Base-by-base conservation (phyloP, 2,797 vertebrate species). In the Ficedula albicollis region DNA sequence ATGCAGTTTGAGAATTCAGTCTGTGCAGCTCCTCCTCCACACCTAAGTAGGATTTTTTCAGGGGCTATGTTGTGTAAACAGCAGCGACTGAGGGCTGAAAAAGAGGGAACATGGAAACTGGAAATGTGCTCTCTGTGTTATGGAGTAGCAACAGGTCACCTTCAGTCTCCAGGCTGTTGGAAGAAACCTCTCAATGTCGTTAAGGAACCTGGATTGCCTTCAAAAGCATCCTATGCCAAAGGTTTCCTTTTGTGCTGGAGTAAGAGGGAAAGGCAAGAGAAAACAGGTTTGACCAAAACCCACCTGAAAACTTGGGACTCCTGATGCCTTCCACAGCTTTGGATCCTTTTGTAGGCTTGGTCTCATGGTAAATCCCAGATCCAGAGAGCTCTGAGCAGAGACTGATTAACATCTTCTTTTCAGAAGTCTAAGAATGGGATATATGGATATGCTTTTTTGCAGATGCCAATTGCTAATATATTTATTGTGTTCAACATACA, bases 391-490 rank as follows among this genome's bases (percentile, higher is more conserved):
- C 84, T 82, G 73, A 91, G 82, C 59, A 75, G 62, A 86, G 55
- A 86, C 25, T 89, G 87, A 93, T 94, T 95, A 92, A 38, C 56
- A 83, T 94, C 87, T 93, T 96, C 81, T 92, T 92, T 96, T 94
- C 87, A 95, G 92, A 92, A 95, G 84, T 80, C 80, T 90, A 60
- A 86, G 46, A 88, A 62, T 0, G 8, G 56, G 59, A 59, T 93
- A 81, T 84, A 94, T 56, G 70, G 70, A 63, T 79, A 66, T 90
- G 82, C 85, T 95, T 96, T 90, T 93, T 88, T 88, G 67, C 70
- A 95, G 91, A 94, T 84, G 91, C 80, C 91, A 93, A 91, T 66
- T 79, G 41, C 74, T 94, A 95, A 95, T 90, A 64, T 87, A 90
- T 93, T 77, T 70, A 88, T 95, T 88, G 80, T 93, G 70, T 94